phyloP scores from a whole-genome alignment of 1,140 invertebrate genomes.

The Eriocheir sinensis region DNA sequence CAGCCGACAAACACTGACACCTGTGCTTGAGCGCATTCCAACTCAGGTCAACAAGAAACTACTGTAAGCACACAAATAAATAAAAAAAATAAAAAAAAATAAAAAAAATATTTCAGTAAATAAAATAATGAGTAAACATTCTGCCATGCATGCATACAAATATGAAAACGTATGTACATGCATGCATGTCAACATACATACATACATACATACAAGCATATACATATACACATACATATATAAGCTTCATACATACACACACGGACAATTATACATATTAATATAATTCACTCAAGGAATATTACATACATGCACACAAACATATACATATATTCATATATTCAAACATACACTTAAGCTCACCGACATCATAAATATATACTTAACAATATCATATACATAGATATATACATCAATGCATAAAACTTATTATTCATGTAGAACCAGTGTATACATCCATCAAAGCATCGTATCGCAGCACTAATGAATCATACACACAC shows the following conservation, averaged over 20 bases:
- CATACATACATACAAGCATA: no score
- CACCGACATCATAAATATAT: not conserved
- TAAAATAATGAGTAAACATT: not conserved
- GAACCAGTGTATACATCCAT: no score
- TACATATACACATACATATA: conserved; percentile 29
- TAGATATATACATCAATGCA: not conserved
- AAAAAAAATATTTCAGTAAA: not conserved
- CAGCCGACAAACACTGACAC: no score
- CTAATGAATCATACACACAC: no score
- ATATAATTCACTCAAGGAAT: not conserved
- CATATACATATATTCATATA: conserved; percentile 54
- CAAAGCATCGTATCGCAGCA: no score
- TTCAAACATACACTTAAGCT: not conserved
- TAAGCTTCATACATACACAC: not conserved
- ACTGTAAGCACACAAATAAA: no score
- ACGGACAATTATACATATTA: conserved; percentile 39
- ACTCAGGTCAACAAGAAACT: no score
- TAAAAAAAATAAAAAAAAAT: no score
- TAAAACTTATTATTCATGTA: not conserved
- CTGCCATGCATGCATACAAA: not conserved
- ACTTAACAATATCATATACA: not conserved
- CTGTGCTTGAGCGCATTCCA: no score
- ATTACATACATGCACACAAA: conserved; percentile 16
- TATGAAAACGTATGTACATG: conserved; percentile 25
- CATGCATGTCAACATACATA: conserved; percentile 41